These are phyloP conservation scores for Athetis lepigone DNA, from an alignment of 2,888 invertebrate genomes.

Conservation along the genomic window DNA sequence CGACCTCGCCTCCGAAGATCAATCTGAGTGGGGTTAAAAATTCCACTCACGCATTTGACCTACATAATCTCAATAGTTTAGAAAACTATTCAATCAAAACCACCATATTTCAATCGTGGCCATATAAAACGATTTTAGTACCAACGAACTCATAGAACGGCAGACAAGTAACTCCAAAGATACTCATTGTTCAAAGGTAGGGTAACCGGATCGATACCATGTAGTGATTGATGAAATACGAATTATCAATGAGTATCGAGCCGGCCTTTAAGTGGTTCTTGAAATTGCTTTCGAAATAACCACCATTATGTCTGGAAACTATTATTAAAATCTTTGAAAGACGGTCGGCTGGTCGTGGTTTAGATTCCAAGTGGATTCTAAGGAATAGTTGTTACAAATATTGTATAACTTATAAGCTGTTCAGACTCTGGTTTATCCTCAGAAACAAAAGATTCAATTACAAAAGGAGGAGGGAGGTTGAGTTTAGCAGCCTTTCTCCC, in stretches of 20 bases:
- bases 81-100: background rate
- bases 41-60: background rate
- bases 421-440: no score
- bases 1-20: background rate
- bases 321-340: conserved; percentile 38
- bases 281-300: conserved; percentile 58
- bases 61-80: conserved; percentile 1
- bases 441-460: no score
- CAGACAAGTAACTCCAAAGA: conserved; percentile 42
- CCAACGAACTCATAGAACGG: conserved; percentile 60
- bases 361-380: no score
- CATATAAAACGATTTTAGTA: conserved; percentile 45
- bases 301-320: conserved; percentile 42
- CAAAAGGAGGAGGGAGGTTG: no score
- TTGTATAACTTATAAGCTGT: background rate
- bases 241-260: conserved; percentile 64
- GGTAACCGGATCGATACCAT: conserved; percentile 51
- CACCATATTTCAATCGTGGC: conserved; percentile 42
- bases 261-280: conserved; percentile 48
- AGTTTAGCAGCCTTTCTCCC: no score
- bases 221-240: conserved; percentile 63
- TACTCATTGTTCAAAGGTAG: conserved; percentile 54
- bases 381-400: background rate
- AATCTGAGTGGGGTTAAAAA: background rate
- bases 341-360: background rate